Evolutionary conservation across 2,113 vertebrate species (phyloP), one percentile per base, ranked within the genome.

Genomic region (Himantopus leucocephalus): DNA sequence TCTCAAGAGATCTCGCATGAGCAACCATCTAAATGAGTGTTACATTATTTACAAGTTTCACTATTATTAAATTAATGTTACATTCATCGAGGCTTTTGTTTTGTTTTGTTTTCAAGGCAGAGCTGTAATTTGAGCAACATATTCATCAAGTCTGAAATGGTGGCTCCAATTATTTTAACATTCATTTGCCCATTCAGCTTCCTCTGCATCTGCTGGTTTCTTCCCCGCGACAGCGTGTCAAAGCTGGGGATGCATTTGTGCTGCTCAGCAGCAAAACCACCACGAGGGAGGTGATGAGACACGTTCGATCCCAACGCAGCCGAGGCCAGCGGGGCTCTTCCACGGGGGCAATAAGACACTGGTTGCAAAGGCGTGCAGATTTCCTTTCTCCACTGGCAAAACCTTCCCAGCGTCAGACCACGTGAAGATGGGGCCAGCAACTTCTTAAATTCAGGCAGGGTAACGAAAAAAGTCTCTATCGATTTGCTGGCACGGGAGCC

Each of bases 61-160:
- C 96, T 96, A 88, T 96, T 97, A 97, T 97, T 97, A 96, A 96
- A 96, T 96, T 96, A 96, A 92, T 96, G 91, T 96, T 94, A 90
- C 91, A 92, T 97, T 96, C 89, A 96, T 96, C 14, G 27, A 24
- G 81, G 74, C 76, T 92, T 96, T 95, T 97, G 92, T 95, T 94
- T 93, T 85, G 87, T 78, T 97, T 94, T 96, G 92, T 95, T 97
- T 96, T 96, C 91, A 68, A 97, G 77, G 90, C 88, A 66, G 93
- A 95, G 74, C 94, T 97, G 77, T 96, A 97, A 97, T 97, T 96
- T 96, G 93, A 97, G 95, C 90, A 94, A 92, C 81, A 86, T 85
- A 97, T 88, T 97, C 96, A 97, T 97, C 95, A 95, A 96, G 64
- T 92, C 88, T 95, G 93, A 96, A 97, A 97, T 94, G 88, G 96